Evolutionary conservation across 2,797 vertebrate species (phyloP), one percentile per base, ranked within the genome.

Genomic region (Chaetophractus vellerosus): DNA sequence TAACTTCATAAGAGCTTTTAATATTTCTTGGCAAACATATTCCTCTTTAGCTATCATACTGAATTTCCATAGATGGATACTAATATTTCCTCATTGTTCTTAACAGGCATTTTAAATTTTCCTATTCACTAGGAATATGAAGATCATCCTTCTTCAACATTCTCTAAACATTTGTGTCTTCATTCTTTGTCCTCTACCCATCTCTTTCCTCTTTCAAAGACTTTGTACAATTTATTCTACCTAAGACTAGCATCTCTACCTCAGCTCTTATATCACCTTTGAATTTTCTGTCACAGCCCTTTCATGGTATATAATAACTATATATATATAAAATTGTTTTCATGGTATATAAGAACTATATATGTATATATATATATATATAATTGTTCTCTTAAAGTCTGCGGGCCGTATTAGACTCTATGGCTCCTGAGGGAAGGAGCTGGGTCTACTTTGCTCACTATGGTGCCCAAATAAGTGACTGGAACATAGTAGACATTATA

Each of bases 161-260:
- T 95, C 87, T 78, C 45, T 64, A 63, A 48, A 52, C 19, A 15
- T 41, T 9, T 33, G 18, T 71, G 72, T 64, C 68, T 63, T 92
- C 36, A 23, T 78, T 63, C 31, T 85, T 72, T 74, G n/a, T 45
- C 16, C 31, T 64, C 23, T 36, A 12, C 12, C 23, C 6, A 81
- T 48, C n/a, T 81, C 82, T 75, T 18, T 86, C 76, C 33, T 55
- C 15, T 86, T 78, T 92, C n/a, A 36, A 90, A 86, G 55, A n/a
- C 26, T 74, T 84, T 31, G 45, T 28, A 63, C 50, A 63, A 86
- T 61, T 31, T 80, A 36, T 61, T 61, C 15, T 41, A 45, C 14
- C 24, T 79, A 61, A 68, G 52, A 24, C 68, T 38, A 24, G 71
- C 52, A 45, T 71, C 48, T 84, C 36, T 87, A 45, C 26, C 71